Evolutionary conservation across 1,140 invertebrate genomes (phyloP).

Genomic region (Drosophila albomicans): DNA sequence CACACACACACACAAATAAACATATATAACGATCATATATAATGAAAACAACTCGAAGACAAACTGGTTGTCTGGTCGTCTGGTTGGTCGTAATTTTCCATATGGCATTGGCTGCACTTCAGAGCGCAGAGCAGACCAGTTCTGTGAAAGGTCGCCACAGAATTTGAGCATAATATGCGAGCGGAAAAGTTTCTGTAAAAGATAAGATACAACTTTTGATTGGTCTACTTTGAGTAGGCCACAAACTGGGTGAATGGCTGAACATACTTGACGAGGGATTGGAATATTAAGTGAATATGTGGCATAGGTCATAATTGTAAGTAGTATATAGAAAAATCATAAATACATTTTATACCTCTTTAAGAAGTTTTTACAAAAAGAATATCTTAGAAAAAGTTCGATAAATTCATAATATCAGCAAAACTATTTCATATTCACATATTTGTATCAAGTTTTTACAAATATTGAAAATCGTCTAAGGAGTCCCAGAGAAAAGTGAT

Average conservation of each 20-base stretch:
- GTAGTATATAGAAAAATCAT: no score
- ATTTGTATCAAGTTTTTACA: no score
- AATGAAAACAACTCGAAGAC: slow-evolving; percentile 23
- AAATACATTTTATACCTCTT: no score
- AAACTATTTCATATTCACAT: no score
- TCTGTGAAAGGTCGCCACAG: slow-evolving; percentile 63
- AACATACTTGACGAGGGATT: not conserved
- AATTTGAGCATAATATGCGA: slow-evolving; percentile 44
- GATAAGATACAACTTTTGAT: slow-evolving; percentile 18
- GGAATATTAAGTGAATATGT: not conserved
- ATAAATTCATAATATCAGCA: no score
- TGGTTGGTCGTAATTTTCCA: slow-evolving; percentile 67
- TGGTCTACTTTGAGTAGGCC: not conserved
- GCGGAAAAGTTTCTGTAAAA: slow-evolving; percentile 40
- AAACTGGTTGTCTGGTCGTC: slow-evolving; percentile 59
- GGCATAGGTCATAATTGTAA: no score
- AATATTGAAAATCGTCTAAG: no score
- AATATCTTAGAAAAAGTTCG: no score
- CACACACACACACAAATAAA: slow-evolving; percentile 6
- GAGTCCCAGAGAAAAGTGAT: no score
- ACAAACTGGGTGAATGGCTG: not conserved
- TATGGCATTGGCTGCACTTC: slow-evolving; percentile 58
- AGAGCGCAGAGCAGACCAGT: slow-evolving; percentile 57
- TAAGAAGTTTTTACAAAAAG: no score
- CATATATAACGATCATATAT: not conserved